Percentiles rank a stretch among this genome's conserved stretches.
These are phyloP conservation scores for Acridotheres tristis DNA, from an alignment of 2,797 vertebrate species.

Conservation along the genomic window DNA sequence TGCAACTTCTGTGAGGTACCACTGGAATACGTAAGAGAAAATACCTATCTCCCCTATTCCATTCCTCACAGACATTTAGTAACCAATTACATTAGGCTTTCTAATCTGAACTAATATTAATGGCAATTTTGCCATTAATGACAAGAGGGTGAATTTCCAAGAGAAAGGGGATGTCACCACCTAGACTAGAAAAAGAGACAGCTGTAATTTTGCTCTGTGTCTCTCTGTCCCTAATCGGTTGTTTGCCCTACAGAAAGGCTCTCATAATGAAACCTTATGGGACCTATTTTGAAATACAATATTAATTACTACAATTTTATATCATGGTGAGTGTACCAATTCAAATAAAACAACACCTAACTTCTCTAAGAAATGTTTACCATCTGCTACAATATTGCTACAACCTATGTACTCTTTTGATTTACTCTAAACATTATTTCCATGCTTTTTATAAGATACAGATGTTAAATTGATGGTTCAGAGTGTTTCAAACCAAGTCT, in stretches of 20 bases:
- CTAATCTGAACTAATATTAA: neutral
- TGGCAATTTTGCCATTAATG: neutral
- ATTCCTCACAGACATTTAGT: neutral
- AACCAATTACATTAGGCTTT: neutral
- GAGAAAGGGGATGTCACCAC: neutral
- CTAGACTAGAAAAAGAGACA: neutral
- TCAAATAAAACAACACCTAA: neutral
- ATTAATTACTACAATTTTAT: neutral
- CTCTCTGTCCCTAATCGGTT: neutral
- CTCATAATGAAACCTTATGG: neutral
- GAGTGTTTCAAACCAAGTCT: constrained; percentile 47
- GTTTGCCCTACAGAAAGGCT: neutral
- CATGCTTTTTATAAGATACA: constrained; percentile 39
- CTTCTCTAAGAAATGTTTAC: neutral
- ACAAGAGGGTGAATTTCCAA: neutral
- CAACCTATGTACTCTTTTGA: neutral
- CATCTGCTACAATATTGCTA: neutral
- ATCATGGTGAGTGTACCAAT: neutral
- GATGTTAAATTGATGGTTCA: constrained; percentile 48
- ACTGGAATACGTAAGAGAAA: neutral
- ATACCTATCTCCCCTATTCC: neutral
- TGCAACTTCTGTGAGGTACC: neutral
- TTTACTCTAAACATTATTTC: constrained; percentile 11
- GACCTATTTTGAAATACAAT: neutral
- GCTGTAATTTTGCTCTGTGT: neutral